Percentiles rank a stretch among this genome's conserved stretches.
Conservation (phyloP, 2,113 vertebrate species). For the Uropsilus gracilis region DNA sequence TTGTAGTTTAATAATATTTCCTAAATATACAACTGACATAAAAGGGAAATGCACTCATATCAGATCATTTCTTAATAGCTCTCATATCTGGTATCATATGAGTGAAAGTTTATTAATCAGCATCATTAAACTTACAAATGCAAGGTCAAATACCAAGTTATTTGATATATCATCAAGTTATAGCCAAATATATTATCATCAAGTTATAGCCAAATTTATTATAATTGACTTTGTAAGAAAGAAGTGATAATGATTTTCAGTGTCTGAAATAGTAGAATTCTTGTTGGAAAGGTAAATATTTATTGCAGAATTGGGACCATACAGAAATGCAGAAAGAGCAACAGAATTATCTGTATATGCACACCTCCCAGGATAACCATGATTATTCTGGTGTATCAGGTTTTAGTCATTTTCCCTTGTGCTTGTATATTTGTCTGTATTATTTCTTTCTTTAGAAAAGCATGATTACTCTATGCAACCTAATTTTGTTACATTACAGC, state of each 20-base stretch:
- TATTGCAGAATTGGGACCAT: background rate
- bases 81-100: background rate
- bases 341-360: background rate
- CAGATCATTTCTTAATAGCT: background rate
- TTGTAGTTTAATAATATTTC: background rate
- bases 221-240: background rate
- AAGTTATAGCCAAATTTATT: background rate
- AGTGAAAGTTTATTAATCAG: too few relatives aligned
- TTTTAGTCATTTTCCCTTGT: background rate
- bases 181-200: background rate
- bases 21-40: background rate
- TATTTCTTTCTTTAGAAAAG: background rate
- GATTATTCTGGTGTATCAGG: background rate
- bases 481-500: background rate
- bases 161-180: background rate
- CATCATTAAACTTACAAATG: background rate
- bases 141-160: background rate
- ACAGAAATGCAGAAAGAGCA: background rate
- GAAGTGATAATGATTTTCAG: conserved; percentile 8
- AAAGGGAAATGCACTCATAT: background rate
- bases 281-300: background rate
- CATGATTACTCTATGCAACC: background rate
- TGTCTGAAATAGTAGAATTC: background rate
- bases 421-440: background rate
- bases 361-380: background rate